Percentiles rank a stretch among this genome's conserved stretches.
Evolutionary conservation across 1,140 invertebrate genomes (phyloP).

Genomic region (Aphaenogaster rudis): DNA sequence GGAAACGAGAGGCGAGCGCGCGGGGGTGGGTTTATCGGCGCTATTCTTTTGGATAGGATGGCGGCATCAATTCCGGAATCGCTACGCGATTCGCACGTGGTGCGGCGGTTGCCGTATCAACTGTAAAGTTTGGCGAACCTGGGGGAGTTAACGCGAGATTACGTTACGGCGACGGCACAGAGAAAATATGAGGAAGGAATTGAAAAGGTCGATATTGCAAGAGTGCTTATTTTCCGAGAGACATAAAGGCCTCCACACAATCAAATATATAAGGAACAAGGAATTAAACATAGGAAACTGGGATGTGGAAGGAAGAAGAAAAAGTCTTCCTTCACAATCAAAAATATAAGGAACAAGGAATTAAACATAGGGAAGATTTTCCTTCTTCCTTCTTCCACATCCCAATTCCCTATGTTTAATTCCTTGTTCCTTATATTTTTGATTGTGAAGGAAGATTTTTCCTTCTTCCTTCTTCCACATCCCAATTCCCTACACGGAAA

Average conservation of each 20-base stretch:
- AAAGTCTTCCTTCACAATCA: too few relatives aligned
- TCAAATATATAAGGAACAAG: too few relatives aligned
- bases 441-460: too few relatives aligned
- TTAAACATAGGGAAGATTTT: too few relatives aligned
- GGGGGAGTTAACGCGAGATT: not conserved
- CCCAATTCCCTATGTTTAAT: too few relatives aligned
- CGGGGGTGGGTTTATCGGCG: constrained; percentile 1
- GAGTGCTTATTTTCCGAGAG: not conserved
- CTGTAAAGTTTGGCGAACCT: not conserved
- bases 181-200: not conserved
- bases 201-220: not conserved
- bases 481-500: too few relatives aligned
- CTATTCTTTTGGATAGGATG: not conserved
- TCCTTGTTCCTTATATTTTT: too few relatives aligned
- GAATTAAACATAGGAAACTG: too few relatives aligned
- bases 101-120: not conserved
- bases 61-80: not conserved
- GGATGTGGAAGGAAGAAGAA: too few relatives aligned
- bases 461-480: too few relatives aligned
- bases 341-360: too few relatives aligned
- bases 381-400: too few relatives aligned
- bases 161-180: not conserved
- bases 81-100: not conserved
- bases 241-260: not conserved
- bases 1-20: constrained; percentile 34